A percentile compares a stretch with the other conserved stretches of the same genome.
Evolutionary conservation across 1,140 invertebrate species (phyloP).

Genomic region (Colletes gigas): DNA sequence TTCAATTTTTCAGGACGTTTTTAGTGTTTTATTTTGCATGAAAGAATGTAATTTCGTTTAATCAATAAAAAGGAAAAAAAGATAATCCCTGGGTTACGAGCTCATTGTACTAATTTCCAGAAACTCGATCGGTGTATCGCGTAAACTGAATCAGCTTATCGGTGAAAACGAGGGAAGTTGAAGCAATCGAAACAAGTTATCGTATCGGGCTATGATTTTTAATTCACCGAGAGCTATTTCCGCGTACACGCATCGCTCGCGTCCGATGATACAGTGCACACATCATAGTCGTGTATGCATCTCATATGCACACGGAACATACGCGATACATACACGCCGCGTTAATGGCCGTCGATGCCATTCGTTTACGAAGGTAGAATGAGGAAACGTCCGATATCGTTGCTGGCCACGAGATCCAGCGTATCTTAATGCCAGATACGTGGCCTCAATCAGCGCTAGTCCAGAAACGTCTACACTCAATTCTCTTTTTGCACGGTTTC

Average conservation of each 20-base stretch:
- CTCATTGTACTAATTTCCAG: neutral
- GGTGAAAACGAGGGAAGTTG: neutral
- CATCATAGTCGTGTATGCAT: conserved; percentile 11
- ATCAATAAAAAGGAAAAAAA: too few relatives aligned
- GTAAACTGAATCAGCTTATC: neutral
- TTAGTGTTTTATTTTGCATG: too few relatives aligned
- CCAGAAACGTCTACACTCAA: conserved; percentile 11
- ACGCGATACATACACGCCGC: neutral
- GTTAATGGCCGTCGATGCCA: conserved; percentile 21
- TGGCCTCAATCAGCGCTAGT: conserved; percentile 29
- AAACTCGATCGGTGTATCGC: neutral
- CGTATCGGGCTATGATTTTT: neutral
- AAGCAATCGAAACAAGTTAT: neutral
- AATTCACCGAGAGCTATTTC: conserved; percentile 6
- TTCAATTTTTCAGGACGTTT: too few relatives aligned
- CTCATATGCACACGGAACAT: neutral
- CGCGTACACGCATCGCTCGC: conserved; percentile 1
- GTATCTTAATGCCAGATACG: conserved; percentile 28
- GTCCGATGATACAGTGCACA: neutral
- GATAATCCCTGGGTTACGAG: too few relatives aligned
- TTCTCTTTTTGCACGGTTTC: too few relatives aligned
- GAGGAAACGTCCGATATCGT: conserved; percentile 35
- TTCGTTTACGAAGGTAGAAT: conserved; percentile 43
- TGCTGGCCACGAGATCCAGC: conserved; percentile 21
- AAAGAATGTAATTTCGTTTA: too few relatives aligned